These are phyloP conservation scores for Hippoglossus stenolepis DNA, from an alignment of 2,113 vertebrate genomes.

Conservation along the genomic window DNA sequence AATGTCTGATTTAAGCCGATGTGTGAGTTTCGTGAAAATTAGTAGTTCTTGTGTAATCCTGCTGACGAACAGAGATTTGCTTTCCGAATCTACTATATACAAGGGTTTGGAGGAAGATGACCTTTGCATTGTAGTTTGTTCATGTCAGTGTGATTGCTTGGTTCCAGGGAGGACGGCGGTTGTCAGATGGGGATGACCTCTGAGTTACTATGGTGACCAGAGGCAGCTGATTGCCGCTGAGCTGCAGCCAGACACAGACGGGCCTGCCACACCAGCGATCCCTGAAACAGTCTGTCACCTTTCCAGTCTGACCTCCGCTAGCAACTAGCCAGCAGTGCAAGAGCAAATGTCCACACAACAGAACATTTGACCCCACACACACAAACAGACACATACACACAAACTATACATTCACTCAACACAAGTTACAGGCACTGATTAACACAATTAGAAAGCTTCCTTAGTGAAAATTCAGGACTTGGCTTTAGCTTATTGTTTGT, in stretches of 20 bases:
- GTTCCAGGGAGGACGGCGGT: constrained; percentile 74
- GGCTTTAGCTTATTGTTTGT: constrained; percentile 14
- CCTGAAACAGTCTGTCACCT: constrained; percentile 83
- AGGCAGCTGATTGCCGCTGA: constrained; percentile 82
- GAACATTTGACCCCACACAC: constrained; percentile 25
- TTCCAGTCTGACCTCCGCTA: constrained; percentile 86
- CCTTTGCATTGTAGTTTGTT: not conserved
- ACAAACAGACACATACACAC: constrained; percentile 38
- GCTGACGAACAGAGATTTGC: too few relatives aligned
- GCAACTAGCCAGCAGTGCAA: constrained; percentile 77
- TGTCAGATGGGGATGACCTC: constrained; percentile 89
- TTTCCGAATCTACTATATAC: too few relatives aligned
- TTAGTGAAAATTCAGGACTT: constrained; percentile 22
- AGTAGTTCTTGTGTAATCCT: too few relatives aligned
- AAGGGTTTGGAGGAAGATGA: too few relatives aligned
- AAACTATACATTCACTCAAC: constrained; percentile 27
- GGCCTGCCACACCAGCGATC: constrained; percentile 47
- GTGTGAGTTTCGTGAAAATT: not conserved
- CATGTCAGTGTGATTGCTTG: not conserved
- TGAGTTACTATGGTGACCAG: constrained; percentile 82
- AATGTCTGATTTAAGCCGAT: not conserved
- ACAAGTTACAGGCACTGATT: constrained; percentile 53
- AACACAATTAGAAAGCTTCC: constrained; percentile 24
- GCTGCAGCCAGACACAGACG: constrained; percentile 40
- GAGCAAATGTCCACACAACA: constrained; percentile 33